phyloP scores from a whole-genome alignment of 2,113 vertebrate species.

The Podocnemis expansa region DNA sequence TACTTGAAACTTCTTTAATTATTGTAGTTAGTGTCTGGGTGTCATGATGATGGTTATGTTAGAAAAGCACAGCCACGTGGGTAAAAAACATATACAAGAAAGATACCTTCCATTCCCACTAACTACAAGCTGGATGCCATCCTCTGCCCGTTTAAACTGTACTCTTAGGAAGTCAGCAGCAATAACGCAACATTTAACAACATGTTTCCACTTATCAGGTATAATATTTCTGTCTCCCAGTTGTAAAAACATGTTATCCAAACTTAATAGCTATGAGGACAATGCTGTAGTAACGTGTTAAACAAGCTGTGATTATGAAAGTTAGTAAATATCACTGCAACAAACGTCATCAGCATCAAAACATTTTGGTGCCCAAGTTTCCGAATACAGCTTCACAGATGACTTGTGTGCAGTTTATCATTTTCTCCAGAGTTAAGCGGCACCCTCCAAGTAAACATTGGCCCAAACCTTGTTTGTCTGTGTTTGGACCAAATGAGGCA shows the following conservation, averaged over 20 bases:
- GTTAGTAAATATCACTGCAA: background rate
- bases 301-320: background rate
- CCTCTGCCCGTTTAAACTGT: rapidly evolving
- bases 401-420: background rate
- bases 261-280: background rate
- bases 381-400: background rate
- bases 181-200: background rate
- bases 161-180: background rate
- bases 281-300: background rate
- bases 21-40: rapidly evolving
- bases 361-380: background rate
- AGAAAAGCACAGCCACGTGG: background rate
- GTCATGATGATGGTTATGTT: background rate
- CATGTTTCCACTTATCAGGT: background rate
- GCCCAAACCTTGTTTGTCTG: background rate
- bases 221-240: background rate
- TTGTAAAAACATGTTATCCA: background rate
- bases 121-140: background rate
- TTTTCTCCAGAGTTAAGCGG: background rate
- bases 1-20: background rate
- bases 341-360: background rate
- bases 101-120: background rate
- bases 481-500: too few species aligned
- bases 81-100: background rate
- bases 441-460: background rate